These are phyloP conservation scores for Rhinella marina DNA, from an alignment of 2,797 vertebrate genomes.

Conservation along the genomic window DNA sequence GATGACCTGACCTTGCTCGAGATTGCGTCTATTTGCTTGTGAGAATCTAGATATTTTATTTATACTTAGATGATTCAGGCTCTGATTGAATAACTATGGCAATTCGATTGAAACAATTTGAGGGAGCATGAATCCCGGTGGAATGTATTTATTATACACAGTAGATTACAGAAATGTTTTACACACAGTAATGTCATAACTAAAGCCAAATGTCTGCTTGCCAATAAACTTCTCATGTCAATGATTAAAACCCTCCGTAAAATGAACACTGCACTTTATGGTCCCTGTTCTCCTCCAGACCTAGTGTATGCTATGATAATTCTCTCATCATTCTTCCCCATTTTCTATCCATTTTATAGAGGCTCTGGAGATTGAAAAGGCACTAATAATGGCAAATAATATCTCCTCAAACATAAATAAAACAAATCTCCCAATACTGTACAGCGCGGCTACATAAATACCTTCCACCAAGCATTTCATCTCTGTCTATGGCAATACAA, in stretches of 20 bases:
- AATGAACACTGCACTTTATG: slow-evolving; percentile 45
- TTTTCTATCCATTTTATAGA: slow-evolving; percentile 48
- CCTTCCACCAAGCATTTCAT: slow-evolving; percentile 4
- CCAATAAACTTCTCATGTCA: slow-evolving; percentile 45
- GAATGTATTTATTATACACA: slow-evolving; percentile 35
- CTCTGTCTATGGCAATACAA: slow-evolving; percentile 26
- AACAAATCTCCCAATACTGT: slow-evolving; percentile 22
- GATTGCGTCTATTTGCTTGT: slow-evolving; percentile 14
- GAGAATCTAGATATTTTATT: slow-evolving; percentile 43
- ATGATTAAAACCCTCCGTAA: slow-evolving; percentile 49
- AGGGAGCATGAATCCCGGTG: not conserved
- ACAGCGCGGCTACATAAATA: slow-evolving; percentile 28
- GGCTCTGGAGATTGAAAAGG: slow-evolving; percentile 34
- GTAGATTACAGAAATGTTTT: slow-evolving; percentile 51
- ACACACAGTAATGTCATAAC: slow-evolving; percentile 43
- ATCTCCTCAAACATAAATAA: slow-evolving; percentile 44
- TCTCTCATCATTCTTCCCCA: slow-evolving; percentile 48
- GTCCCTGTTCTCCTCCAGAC: slow-evolving; percentile 36
- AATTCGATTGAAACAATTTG: slow-evolving; percentile 48
- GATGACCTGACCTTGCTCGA: slow-evolving; percentile 50
- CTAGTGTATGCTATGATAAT: slow-evolving; percentile 35
- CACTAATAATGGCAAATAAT: slow-evolving; percentile 55
- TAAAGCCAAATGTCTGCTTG: slow-evolving; percentile 55
- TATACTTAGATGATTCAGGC: slow-evolving; percentile 24
- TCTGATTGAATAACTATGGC: slow-evolving; percentile 40